These are phyloP conservation scores for Agrochola litura DNA, from an alignment of 2,888 invertebrate genomes.

Conservation along the genomic window DNA sequence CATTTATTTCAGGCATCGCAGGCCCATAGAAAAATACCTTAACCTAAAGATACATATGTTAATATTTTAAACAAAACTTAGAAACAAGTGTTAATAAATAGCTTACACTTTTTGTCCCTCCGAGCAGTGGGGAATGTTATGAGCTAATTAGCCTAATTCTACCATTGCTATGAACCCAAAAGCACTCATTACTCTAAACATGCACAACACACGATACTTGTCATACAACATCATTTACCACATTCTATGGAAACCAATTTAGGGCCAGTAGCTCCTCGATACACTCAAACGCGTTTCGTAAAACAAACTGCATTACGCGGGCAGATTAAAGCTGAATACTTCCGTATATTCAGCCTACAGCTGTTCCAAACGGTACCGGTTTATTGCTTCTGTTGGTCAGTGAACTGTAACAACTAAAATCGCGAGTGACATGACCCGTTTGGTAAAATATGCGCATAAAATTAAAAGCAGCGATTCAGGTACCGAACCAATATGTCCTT, in stretches of 20 bases:
- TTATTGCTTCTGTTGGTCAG: conserved; percentile 55
- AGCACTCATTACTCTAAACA: background rate
- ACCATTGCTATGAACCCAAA: background rate
- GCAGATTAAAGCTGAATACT: conserved; percentile 54
- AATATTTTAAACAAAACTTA: too few species aligned
- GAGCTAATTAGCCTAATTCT: too few species aligned
- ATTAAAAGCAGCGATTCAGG: conserved; percentile 30
- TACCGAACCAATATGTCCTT: too few species aligned
- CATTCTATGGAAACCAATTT: conserved; percentile 43
- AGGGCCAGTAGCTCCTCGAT: conserved; percentile 1
- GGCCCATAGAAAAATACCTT: too few species aligned
- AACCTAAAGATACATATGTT: too few species aligned
- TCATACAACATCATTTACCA: conserved; percentile 8
- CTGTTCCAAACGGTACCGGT: conserved; percentile 27
- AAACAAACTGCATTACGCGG: conserved; percentile 27
- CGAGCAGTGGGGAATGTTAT: background rate
- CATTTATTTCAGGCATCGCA: too few species aligned
- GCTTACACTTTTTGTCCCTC: too few species aligned
- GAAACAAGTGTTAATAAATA: too few species aligned
- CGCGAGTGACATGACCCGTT: conserved; percentile 12
- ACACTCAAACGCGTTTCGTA: conserved; percentile 4
- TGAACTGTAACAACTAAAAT: conserved; percentile 45
- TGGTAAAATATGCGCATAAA: conserved; percentile 60
- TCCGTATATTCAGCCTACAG: conserved; percentile 43
- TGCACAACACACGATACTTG: background rate